A percentile compares a stretch with the other conserved stretches of the same genome.
Conservation (phyloP, 2,888 invertebrate genomes). For the Cephus nigrinus region DNA sequence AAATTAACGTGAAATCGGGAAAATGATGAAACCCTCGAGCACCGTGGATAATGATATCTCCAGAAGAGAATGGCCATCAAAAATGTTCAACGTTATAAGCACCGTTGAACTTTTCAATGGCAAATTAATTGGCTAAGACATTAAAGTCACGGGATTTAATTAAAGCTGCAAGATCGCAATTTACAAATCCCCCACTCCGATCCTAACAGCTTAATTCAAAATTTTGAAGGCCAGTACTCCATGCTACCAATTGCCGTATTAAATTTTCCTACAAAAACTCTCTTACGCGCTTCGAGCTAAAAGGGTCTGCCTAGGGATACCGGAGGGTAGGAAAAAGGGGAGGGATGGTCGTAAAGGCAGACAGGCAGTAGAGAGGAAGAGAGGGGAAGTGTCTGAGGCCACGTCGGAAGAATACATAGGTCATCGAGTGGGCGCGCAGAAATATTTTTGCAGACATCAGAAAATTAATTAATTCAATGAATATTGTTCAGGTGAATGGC, state of each 20-base stretch:
- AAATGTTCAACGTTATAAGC: not conserved
- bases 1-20: constrained; percentile 39
- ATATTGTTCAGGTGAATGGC: constrained; percentile 18
- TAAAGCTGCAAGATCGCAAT: no score
- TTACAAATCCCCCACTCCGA: not conserved
- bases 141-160: not conserved
- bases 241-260: not conserved
- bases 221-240: not conserved
- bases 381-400: not conserved
- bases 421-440: not conserved
- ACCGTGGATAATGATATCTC: constrained; percentile 4
- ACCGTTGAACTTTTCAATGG: not conserved
- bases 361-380: not conserved
- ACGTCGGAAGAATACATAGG: not conserved
- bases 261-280: not conserved
- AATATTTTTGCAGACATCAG: constrained; percentile 10
- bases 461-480: constrained; percentile 34
- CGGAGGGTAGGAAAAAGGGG: not conserved
- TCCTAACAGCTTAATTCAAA: not conserved
- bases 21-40: constrained; percentile 45
- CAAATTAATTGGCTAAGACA: not conserved
- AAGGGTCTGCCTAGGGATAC: not conserved
- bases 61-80: not conserved
- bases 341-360: not conserved
- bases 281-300: not conserved